Conservation (phyloP, 2,888 invertebrate species). For the Aspidiotus rigidus region DNA sequence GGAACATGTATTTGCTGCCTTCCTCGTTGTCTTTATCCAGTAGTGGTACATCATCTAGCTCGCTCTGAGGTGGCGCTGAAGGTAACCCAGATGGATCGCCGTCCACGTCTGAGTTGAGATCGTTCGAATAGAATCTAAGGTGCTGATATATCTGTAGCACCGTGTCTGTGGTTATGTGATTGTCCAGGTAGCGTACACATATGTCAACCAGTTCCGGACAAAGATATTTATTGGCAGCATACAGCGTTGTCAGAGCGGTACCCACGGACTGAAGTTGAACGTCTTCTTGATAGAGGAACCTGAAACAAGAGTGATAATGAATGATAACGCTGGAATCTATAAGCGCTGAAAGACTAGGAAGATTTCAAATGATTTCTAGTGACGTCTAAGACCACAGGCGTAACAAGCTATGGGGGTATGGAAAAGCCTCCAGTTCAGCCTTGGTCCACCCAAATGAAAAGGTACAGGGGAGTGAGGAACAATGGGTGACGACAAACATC, state of each 20-base stretch:
- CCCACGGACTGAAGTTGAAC: slow-evolving; percentile 53
- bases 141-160: slow-evolving; percentile 56
- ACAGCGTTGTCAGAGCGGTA: slow-evolving; percentile 60
- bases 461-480: too few species aligned
- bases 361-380: too few species aligned
- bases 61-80: slow-evolving; percentile 25
- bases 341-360: neutral
- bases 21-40: slow-evolving; percentile 36
- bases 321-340: neutral
- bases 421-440: too few species aligned
- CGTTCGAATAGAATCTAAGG: slow-evolving; percentile 40
- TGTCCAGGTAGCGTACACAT: slow-evolving; percentile 58
- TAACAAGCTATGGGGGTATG: too few species aligned
- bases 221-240: slow-evolving; percentile 64
- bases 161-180: slow-evolving; percentile 54
- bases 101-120: slow-evolving; percentile 34
- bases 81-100: slow-evolving; percentile 8
- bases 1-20: slow-evolving; percentile 36
- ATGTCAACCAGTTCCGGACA: slow-evolving; percentile 59
- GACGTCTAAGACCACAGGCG: too few species aligned
- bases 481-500: too few species aligned
- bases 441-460: too few species aligned
- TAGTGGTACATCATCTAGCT: slow-evolving; percentile 11
- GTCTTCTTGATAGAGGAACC: slow-evolving; percentile 57
- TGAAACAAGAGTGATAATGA: slow-evolving; percentile 40